Conservation (phyloP, 2,113 vertebrate genomes). For the Oreotrochilus melanogaster region DNA sequence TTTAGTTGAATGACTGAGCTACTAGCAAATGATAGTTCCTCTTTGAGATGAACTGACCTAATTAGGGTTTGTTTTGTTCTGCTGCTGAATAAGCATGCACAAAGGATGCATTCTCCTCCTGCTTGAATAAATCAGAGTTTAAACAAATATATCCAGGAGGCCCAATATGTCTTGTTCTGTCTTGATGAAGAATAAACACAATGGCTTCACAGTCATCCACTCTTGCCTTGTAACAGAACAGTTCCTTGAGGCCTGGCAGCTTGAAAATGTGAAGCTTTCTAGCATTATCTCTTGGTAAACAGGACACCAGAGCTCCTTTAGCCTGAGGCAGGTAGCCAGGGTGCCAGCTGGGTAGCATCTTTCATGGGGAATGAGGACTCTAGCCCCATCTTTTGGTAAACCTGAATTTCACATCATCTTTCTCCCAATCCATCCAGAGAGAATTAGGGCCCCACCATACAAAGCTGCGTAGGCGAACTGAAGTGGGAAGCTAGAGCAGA, state of each 20-base stretch:
- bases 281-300: neutral
- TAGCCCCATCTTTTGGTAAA: constrained; percentile 52
- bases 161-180: neutral
- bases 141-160: neutral
- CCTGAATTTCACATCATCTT: neutral
- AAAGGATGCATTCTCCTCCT: neutral
- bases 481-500: neutral
- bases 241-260: neutral
- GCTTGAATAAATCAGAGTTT: constrained; percentile 9
- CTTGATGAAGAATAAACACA: neutral
- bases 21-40: constrained; percentile 13
- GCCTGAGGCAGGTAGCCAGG: neutral
- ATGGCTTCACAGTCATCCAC: neutral
- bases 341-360: neutral
- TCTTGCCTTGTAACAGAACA: neutral
- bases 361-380: neutral
- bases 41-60: neutral
- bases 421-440: neutral
- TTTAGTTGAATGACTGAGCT: neutral
- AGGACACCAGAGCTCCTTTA: neutral
- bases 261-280: neutral
- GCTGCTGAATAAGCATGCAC: neutral
- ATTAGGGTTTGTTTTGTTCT: constrained; percentile 10
- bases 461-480: neutral
- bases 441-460: neutral